These are phyloP conservation scores for Plectropomus leopardus DNA, from an alignment of 2,113 vertebrate species.

Conservation along the genomic window DNA sequence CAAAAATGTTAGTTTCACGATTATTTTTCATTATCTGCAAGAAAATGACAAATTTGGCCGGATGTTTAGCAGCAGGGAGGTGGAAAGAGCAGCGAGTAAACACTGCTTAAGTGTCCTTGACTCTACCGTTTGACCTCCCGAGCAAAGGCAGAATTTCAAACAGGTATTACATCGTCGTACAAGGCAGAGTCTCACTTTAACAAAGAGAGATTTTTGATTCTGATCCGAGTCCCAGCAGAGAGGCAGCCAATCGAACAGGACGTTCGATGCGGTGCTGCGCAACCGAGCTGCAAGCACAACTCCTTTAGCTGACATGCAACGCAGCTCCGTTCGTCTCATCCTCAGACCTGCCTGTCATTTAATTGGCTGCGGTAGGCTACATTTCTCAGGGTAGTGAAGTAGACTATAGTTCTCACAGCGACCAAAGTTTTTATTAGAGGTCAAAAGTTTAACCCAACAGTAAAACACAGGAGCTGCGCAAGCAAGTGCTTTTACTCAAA, in stretches of 20 bases:
- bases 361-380: slow-evolving; percentile 47
- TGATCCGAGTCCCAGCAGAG: slow-evolving; percentile 21
- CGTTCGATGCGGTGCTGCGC: neutral
- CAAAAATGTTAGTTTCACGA: neutral
- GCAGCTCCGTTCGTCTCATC: slow-evolving; percentile 22
- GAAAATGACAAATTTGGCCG: neutral
- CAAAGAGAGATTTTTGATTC: slow-evolving; percentile 24
- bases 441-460: slow-evolving; percentile 10
- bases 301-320: slow-evolving; percentile 39
- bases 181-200: neutral
- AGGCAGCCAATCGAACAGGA: neutral
- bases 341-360: slow-evolving; percentile 42
- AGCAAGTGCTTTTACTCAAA: neutral
- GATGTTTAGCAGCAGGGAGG: neutral
- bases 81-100: neutral
- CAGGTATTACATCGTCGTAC: neutral
- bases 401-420: neutral
- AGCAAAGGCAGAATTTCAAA: slow-evolving; percentile 22
- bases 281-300: slow-evolving; percentile 28
- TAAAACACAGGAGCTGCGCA: neutral
- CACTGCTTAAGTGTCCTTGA: slow-evolving; percentile 7
- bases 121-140: neutral
- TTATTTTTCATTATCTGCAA: neutral
- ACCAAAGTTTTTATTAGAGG: neutral
- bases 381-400: neutral